These are phyloP conservation scores for Nesogale talazaci DNA, from an alignment of 2,113 vertebrate species.

Conservation along the genomic window DNA sequence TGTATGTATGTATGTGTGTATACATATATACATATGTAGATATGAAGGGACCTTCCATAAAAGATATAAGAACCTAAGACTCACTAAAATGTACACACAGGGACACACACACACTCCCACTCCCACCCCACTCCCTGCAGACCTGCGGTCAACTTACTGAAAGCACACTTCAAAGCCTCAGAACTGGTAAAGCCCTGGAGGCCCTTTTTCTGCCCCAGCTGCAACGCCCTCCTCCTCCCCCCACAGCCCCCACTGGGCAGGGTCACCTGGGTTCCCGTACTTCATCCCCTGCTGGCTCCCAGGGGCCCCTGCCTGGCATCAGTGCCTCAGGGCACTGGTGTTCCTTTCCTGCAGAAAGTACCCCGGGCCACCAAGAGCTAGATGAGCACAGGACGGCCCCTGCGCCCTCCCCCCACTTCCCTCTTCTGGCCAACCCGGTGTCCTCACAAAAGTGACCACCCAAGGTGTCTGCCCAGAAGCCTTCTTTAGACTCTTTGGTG, in stretches of 20 bases:
- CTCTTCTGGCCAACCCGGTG: background rate
- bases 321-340: background rate
- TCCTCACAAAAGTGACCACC: background rate
- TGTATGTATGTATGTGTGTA: no score
- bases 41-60: background rate
- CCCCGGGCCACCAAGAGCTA: background rate
- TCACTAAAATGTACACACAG: no score
- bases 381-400: background rate
- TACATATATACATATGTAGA: background rate
- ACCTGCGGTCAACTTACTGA: constrained; percentile 43
- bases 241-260: background rate
- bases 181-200: constrained; percentile 15
- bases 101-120: background rate
- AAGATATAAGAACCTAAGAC: background rate
- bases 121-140: background rate
- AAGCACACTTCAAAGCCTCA: constrained; percentile 70
- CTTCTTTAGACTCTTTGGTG: background rate
- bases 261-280: background rate
- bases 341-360: constrained; percentile 4
- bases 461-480: background rate
- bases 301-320: constrained; percentile 38
- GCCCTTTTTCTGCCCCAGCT: constrained; percentile 42
- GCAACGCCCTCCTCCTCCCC: constrained; percentile 14
- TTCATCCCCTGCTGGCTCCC: background rate
- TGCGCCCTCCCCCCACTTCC: background rate